Conservation (phyloP, 1,140 invertebrate genomes). For the Euura saliciscinereae region DNA sequence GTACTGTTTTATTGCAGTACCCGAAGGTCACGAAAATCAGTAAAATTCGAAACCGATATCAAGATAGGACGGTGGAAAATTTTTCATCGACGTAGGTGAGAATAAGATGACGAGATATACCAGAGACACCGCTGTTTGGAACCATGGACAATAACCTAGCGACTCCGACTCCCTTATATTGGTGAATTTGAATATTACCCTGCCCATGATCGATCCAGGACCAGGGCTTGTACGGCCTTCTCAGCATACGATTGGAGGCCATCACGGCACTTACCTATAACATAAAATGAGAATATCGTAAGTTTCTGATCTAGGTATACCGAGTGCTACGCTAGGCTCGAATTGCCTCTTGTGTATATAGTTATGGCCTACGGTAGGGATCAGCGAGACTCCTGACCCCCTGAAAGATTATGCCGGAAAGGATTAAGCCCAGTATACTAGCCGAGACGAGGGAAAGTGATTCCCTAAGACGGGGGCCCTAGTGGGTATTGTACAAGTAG, state of each 20-base stretch:
- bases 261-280: background rate
- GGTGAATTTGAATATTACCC: background rate
- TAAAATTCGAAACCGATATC: no score
- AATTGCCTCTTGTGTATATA: background rate
- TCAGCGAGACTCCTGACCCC: background rate
- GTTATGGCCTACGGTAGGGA: background rate
- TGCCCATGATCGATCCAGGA: background rate
- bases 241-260: background rate
- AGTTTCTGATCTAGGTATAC: background rate
- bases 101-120: background rate
- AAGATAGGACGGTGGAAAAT: background rate
- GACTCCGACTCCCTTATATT: background rate
- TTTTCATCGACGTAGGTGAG: background rate
- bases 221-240: no score
- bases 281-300: background rate
- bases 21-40: no score
- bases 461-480: background rate
- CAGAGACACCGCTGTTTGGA: background rate
- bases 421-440: background rate
- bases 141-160: background rate
- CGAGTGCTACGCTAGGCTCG: background rate
- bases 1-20: no score
- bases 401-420: background rate
- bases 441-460: background rate
- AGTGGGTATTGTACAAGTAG: background rate